phyloP scores from a whole-genome alignment of 2,113 vertebrate species.

The Alexandromys fortis region DNA sequence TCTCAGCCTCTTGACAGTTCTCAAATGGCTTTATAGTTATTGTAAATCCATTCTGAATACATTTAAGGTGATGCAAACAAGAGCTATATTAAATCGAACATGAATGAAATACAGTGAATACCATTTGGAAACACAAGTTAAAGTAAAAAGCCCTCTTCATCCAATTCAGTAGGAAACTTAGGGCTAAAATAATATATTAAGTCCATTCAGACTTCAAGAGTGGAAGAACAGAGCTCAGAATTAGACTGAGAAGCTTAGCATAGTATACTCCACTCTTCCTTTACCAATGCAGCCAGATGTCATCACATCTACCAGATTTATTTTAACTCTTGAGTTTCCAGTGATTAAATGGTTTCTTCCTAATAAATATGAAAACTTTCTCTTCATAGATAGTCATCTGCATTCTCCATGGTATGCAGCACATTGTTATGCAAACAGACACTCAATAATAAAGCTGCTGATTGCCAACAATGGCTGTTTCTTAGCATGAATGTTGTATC shows the following conservation, averaged over 20 bases:
- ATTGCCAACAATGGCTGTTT: conserved; percentile 12
- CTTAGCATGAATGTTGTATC: neutral
- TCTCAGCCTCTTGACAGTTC: conserved; percentile 1
- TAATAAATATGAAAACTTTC: neutral
- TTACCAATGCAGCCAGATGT: neutral
- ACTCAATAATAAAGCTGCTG: conserved; percentile 47
- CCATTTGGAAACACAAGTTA: neutral
- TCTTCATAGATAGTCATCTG: neutral
- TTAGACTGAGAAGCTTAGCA: neutral
- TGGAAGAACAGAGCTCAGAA: neutral
- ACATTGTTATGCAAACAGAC: conserved; percentile 40
- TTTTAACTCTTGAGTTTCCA: neutral
- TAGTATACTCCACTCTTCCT: fast-evolving
- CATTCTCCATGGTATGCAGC: neutral
- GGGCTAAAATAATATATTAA: conserved; percentile 9
- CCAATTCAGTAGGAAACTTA: neutral
- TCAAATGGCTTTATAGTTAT: conserved; percentile 25
- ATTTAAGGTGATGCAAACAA: conserved; percentile 38
- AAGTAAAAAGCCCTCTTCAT: neutral
- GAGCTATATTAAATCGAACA: conserved; percentile 9
- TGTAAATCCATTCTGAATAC: conserved; percentile 23
- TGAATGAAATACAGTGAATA: conserved; percentile 24
- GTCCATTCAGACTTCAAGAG: neutral
- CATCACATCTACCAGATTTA: neutral
- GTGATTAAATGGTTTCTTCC: neutral